Evolutionary conservation across 2,888 invertebrate genomes (phyloP).

Genomic region (Tipula unca): DNA sequence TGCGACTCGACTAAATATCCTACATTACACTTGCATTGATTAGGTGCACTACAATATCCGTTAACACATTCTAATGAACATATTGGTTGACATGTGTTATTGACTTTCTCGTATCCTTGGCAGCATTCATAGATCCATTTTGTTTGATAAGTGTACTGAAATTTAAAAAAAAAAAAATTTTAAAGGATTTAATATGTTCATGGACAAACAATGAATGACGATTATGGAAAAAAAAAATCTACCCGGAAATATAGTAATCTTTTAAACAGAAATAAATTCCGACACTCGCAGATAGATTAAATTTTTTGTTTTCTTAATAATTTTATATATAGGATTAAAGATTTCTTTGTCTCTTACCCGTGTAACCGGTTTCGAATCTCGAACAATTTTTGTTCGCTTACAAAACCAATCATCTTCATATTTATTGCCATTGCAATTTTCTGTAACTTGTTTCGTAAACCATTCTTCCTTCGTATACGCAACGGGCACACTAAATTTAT

Average conservation of each 20-base stretch:
- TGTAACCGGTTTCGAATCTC: background rate
- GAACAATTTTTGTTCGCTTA: background rate
- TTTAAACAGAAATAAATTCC: background rate
- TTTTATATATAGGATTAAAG: background rate
- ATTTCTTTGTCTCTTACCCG: background rate
- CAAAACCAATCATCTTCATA: background rate
- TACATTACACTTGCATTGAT: slow-evolving; percentile 37
- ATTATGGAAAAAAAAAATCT: background rate
- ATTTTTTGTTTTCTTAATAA: background rate
- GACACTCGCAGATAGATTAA: background rate
- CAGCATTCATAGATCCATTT: background rate
- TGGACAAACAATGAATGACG: background rate
- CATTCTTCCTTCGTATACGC: background rate
- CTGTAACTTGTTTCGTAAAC: background rate
- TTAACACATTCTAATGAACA: slow-evolving; percentile 29
- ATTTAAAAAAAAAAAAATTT: background rate
- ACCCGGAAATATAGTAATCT: background rate
- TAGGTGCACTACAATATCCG: slow-evolving; percentile 35
- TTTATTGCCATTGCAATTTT: background rate
- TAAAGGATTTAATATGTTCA: background rate
- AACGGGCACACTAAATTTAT: background rate
- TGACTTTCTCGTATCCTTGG: background rate
- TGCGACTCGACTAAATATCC: slow-evolving; percentile 15
- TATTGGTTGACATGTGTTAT: background rate
- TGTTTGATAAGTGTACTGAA: background rate